Evolutionary conservation across 2,888 invertebrate genomes (phyloP).

Genomic region (Sturmia bella): DNA sequence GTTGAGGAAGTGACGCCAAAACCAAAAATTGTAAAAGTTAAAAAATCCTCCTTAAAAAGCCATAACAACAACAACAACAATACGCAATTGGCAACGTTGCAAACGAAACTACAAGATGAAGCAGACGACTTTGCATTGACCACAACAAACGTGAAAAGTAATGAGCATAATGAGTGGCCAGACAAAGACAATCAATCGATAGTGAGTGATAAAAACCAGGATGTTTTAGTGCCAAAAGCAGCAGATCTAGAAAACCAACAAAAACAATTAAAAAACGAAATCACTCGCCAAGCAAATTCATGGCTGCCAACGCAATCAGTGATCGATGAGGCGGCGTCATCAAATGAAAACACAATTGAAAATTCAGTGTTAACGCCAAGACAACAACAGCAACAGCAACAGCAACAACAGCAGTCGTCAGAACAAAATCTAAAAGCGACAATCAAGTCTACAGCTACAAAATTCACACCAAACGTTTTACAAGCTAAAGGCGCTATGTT

Average conservation of each 20-base stretch:
- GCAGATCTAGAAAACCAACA: slow-evolving; percentile 60
- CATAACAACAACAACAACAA: slow-evolving; percentile 43
- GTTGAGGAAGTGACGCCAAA: slow-evolving; percentile 71
- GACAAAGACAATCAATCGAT: slow-evolving; percentile 70
- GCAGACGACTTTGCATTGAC: background rate
- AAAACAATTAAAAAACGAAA: slow-evolving; percentile 52
- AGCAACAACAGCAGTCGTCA: slow-evolving; percentile 9
- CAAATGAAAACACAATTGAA: slow-evolving; percentile 61
- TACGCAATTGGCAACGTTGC: slow-evolving; percentile 66
- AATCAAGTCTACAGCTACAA: slow-evolving; percentile 62
- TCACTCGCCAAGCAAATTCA: slow-evolving; percentile 52
- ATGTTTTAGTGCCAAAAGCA: slow-evolving; percentile 63
- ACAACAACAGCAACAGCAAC: slow-evolving; percentile 31
- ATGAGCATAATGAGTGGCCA: slow-evolving; percentile 51
- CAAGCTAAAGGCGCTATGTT: slow-evolving; percentile 64
- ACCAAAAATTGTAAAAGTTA: slow-evolving; percentile 70
- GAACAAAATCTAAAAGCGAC: slow-evolving; percentile 45
- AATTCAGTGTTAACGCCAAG: slow-evolving; percentile 50
- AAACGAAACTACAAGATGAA: slow-evolving; percentile 47
- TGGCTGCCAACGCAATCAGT: slow-evolving; percentile 71
- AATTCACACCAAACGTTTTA: slow-evolving; percentile 56
- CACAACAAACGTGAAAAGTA: slow-evolving; percentile 23
- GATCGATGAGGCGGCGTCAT: slow-evolving; percentile 71
- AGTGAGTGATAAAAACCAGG: slow-evolving; percentile 66
- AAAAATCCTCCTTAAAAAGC: slow-evolving; percentile 59